phyloP scores from a whole-genome alignment of 2,888 invertebrate genomes.

The Mythimna loreyi region DNA sequence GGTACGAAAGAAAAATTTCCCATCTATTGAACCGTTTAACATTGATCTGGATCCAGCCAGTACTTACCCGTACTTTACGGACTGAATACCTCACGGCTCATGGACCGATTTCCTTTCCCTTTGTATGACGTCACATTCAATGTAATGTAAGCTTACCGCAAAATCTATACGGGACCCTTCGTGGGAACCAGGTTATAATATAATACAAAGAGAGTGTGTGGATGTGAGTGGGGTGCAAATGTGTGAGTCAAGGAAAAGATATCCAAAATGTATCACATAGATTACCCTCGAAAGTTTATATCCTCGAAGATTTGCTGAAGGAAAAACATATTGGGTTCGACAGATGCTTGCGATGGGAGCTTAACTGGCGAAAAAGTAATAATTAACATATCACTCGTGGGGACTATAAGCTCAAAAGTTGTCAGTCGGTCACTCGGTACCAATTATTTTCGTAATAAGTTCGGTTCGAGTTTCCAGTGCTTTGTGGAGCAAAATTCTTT shows the following conservation, averaged over 20 bases:
- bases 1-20: constrained; percentile 3
- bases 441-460: constrained; percentile 28
- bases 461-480: constrained; percentile 8
- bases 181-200: constrained; percentile 46
- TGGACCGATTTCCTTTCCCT: constrained; percentile 60
- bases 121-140: constrained; percentile 57
- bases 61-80: constrained; percentile 46
- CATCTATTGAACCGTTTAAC: constrained; percentile 42
- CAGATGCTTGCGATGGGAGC: constrained; percentile 7
- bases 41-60: constrained; percentile 38
- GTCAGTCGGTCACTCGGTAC: constrained; percentile 35
- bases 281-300: constrained; percentile 42
- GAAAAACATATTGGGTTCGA: constrained; percentile 10
- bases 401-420: constrained; percentile 31
- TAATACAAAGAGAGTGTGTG: constrained; percentile 10
- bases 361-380: constrained; percentile 37
- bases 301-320: constrained; percentile 29
- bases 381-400: constrained; percentile 39
- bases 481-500: constrained; percentile 22
- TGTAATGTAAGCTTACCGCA: constrained; percentile 57
- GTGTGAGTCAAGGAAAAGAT: constrained; percentile 41
- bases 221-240: constrained; percentile 12
- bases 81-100: constrained; percentile 58
- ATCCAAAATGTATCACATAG: constrained; percentile 25
- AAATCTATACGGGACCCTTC: constrained; percentile 49